Conservation (phyloP, 2,888 invertebrate genomes). For the Drosophila mimetica region DNA sequence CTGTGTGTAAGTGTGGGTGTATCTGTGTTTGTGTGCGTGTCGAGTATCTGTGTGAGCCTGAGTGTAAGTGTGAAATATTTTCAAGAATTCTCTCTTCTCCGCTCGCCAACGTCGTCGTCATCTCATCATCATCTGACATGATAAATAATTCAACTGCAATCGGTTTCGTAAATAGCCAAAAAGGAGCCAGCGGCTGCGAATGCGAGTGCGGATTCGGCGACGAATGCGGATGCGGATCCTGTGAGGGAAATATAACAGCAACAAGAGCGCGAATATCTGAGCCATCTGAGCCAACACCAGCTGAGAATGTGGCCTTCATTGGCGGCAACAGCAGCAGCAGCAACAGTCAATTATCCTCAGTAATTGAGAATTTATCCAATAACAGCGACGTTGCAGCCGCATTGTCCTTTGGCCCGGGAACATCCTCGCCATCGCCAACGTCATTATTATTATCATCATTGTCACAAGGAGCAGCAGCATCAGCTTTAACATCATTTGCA, state of each 20-base stretch:
- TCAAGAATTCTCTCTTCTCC: conserved; percentile 75
- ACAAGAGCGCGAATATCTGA: conserved; percentile 51
- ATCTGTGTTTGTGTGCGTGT: conserved; percentile 48
- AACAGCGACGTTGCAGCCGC: conserved; percentile 73
- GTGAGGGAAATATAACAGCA: conserved; percentile 38
- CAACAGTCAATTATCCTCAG: conserved; percentile 83
- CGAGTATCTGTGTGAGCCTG: conserved; percentile 48
- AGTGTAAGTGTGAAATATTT: conserved; percentile 73
- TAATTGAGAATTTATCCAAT: conserved; percentile 84
- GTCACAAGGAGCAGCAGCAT: conserved; percentile 26
- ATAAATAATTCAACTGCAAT: conserved; percentile 78
- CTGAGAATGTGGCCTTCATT: conserved; percentile 39
- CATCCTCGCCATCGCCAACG: conserved; percentile 53
- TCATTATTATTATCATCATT: conserved; percentile 29
- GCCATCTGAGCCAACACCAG: conserved; percentile 30
- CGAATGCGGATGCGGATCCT: conserved; percentile 24
- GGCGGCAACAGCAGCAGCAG: conserved; percentile 45
- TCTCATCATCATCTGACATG: conserved; percentile 67
- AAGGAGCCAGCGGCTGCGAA: conserved; percentile 48
- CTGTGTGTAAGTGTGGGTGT: conserved; percentile 46
- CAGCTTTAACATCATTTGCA: conserved; percentile 36
- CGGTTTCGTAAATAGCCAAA: conserved; percentile 74
- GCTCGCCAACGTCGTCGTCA: conserved; percentile 31
- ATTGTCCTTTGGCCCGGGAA: conserved; percentile 67
- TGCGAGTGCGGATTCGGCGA: conserved; percentile 34